Evolutionary conservation across 2,888 invertebrate genomes (phyloP).

Genomic region (Philaethria dido): DNA sequence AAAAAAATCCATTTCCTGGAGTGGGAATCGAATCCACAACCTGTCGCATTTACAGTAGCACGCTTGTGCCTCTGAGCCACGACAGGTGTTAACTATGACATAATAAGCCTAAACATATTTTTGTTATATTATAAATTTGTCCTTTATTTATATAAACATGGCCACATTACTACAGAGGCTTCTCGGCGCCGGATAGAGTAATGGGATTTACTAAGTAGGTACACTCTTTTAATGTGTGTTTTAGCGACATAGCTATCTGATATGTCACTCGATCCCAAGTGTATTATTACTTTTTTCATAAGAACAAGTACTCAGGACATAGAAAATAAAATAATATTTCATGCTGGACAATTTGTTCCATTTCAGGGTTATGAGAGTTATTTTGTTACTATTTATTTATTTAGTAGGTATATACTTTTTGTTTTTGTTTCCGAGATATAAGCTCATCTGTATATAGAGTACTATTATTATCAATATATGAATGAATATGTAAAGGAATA

Average conservation of each 20-base stretch:
- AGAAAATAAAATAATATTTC: slow-evolving; percentile 12
- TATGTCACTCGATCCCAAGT: slow-evolving; percentile 20
- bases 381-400: not conserved
- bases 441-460: too few species aligned
- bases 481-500: too few species aligned
- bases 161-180: slow-evolving; percentile 35
- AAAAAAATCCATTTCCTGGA: too few species aligned
- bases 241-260: slow-evolving; percentile 21
- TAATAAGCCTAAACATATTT: too few species aligned
- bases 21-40: too few species aligned
- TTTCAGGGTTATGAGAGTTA: not conserved
- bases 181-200: slow-evolving; percentile 51
- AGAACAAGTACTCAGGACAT: not conserved
- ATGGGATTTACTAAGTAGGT: slow-evolving; percentile 50
- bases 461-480: too few species aligned
- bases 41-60: too few species aligned
- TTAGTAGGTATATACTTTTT: not conserved
- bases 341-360: not conserved
- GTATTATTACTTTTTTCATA: slow-evolving; percentile 19
- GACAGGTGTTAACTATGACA: too few species aligned
- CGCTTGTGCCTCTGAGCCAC: too few species aligned
- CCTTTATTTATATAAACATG: slow-evolving; percentile 20
- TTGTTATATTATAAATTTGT: too few species aligned
- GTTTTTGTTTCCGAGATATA: too few species aligned
- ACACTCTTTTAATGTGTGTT: slow-evolving; percentile 35